A percentile compares a stretch with the other conserved stretches of the same genome.
Evolutionary conservation across 2,888 invertebrate species (phyloP).

Genomic region (Hipparchia semele): DNA sequence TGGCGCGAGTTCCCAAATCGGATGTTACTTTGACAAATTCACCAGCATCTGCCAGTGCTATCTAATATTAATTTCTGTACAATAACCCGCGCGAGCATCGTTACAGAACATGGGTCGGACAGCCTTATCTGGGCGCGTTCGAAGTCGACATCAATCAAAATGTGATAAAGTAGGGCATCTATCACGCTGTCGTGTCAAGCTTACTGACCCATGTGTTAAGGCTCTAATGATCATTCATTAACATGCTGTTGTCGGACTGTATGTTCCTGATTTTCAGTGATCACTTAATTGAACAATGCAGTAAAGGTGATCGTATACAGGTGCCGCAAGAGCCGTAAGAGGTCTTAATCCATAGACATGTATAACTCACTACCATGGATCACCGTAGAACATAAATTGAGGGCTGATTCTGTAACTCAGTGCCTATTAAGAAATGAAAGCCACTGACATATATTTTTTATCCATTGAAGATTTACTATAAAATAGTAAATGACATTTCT

Average conservation of each 20-base stretch:
- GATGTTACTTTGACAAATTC: background rate
- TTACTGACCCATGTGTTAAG: slow-evolving; percentile 51
- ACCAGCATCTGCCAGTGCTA: background rate
- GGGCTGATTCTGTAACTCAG: too few relatives aligned
- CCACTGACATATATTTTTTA: too few relatives aligned
- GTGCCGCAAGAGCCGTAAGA: background rate
- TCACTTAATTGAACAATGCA: background rate
- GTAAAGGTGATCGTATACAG: background rate
- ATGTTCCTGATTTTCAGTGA: background rate
- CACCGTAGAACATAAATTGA: too few relatives aligned
- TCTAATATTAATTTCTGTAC: slow-evolving; percentile 6
- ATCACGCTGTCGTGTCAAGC: slow-evolving; percentile 51
- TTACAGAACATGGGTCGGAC: slow-evolving; percentile 3
- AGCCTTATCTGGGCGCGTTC: slow-evolving; percentile 24
- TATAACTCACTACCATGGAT: too few relatives aligned
- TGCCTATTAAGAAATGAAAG: too few relatives aligned
- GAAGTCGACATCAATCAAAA: slow-evolving; percentile 60
- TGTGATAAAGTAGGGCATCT: slow-evolving; percentile 64
- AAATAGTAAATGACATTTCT: too few relatives aligned
- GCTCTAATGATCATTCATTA: slow-evolving; percentile 10
- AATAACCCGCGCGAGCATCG: slow-evolving; percentile 6
- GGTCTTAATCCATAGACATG: too few relatives aligned
- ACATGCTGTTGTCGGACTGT: background rate
- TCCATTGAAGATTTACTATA: too few relatives aligned
- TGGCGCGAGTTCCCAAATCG: background rate